These are phyloP conservation scores for Eupsilia transversa DNA, from an alignment of 2,888 invertebrate genomes.

Conservation along the genomic window DNA sequence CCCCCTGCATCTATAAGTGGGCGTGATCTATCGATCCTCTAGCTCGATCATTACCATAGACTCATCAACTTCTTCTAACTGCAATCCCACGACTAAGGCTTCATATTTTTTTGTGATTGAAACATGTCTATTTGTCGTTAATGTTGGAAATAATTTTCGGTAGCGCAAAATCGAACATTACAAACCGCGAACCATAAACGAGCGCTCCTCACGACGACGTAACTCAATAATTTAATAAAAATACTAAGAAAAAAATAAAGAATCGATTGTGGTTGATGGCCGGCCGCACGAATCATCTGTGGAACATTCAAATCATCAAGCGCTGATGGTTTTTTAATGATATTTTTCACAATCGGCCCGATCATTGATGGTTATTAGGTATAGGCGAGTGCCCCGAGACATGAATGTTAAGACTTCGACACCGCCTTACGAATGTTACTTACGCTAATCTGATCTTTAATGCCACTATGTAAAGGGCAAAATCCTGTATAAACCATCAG, in stretches of 20 bases:
- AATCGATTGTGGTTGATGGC: conserved; percentile 90
- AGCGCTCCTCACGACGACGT: conserved; percentile 73
- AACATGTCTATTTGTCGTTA: conserved; percentile 24
- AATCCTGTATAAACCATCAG: conserved; percentile 63
- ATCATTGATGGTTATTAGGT: conserved; percentile 90
- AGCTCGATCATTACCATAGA: conserved; percentile 77
- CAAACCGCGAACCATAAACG: conserved; percentile 72
- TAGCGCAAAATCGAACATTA: conserved; percentile 70
- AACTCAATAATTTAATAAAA: conserved; percentile 87
- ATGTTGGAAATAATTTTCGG: conserved; percentile 47
- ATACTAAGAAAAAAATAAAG: conserved; percentile 79
- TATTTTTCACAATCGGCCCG: conserved; percentile 90
- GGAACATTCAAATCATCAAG: conserved; percentile 88
- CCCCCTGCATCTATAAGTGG: conserved; percentile 85
- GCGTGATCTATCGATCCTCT: conserved; percentile 87
- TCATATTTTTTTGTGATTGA: conserved; percentile 28
- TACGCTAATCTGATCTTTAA: conserved; percentile 72
- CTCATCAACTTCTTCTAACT: conserved; percentile 61
- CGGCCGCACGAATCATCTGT: conserved; percentile 83
- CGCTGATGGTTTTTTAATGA: conserved; percentile 91
- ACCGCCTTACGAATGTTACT: conserved; percentile 60
- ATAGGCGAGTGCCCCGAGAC: conserved; percentile 86
- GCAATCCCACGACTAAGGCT: conserved; percentile 40
- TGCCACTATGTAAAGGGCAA: conserved; percentile 59
- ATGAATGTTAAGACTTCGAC: conserved; percentile 78